These are phyloP conservation scores for Lucilia cuprina DNA, from an alignment of 1,140 invertebrate genomes.

Conservation along the genomic window DNA sequence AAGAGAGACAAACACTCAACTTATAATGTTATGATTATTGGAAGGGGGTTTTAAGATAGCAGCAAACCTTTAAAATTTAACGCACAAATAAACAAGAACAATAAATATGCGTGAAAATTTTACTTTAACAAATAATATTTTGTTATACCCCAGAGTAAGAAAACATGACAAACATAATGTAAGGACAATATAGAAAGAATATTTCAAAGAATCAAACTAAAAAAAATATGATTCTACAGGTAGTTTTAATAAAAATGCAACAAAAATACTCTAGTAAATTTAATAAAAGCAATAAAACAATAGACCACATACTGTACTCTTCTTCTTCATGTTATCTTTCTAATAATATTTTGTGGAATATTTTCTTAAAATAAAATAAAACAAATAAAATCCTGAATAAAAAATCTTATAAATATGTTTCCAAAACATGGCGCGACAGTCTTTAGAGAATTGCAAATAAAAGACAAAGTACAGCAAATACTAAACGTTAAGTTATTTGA, in stretches of 20 bases:
- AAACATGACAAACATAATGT: not conserved
- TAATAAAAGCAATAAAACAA: not conserved
- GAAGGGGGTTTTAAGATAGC: not conserved
- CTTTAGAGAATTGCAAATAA: not conserved
- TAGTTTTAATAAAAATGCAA: not conserved
- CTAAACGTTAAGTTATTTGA: no score
- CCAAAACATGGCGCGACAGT: not conserved
- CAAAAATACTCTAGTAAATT: not conserved
- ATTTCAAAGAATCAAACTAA: no score
- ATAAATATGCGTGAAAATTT: not conserved
- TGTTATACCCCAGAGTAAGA: not conserved
- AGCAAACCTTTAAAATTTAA: not conserved
- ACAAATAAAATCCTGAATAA: not conserved
- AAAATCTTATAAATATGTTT: not conserved
- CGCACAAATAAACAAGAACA: not conserved
- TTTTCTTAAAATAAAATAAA: no score
- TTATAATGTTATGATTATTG: not conserved
- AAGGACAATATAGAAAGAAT: no score
- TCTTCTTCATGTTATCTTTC: no score
- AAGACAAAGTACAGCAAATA: not conserved
- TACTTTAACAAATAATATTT: constrained; percentile 1
- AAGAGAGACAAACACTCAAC: not conserved
- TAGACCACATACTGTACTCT: not conserved
- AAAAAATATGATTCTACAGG: not conserved
- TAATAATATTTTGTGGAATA: no score